phyloP scores from a whole-genome alignment of 2,113 vertebrate genomes.

The Pleuronectes platessa region DNA sequence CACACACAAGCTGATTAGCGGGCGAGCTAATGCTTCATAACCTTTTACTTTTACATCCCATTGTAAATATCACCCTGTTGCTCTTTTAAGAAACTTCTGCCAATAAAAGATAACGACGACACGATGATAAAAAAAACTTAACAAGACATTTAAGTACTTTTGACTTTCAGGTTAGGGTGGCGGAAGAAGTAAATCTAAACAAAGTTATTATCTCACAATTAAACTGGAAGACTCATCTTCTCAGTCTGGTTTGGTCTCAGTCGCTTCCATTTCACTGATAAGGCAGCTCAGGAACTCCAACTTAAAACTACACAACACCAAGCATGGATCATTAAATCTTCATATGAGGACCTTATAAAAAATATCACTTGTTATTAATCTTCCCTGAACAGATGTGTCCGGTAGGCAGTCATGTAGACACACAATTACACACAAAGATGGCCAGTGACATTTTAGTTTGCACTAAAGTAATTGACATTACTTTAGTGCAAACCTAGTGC shows the following conservation, averaged over 20 bases:
- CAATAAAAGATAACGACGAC: not conserved
- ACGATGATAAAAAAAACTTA: not conserved
- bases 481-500: slow-evolving; percentile 20
- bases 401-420: slow-evolving; percentile 35
- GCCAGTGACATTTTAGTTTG: slow-evolving; percentile 23
- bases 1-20: not conserved
- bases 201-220: not conserved
- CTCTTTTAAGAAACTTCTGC: not conserved
- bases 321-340: not conserved
- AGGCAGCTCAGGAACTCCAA: not conserved
- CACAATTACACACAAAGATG: slow-evolving; percentile 41
- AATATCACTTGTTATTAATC: slow-evolving; percentile 20
- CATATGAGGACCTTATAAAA: not conserved
- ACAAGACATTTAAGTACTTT: not conserved
- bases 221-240: not conserved
- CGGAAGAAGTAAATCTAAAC: not conserved
- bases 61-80: not conserved
- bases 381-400: slow-evolving; percentile 32
- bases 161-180: not conserved
- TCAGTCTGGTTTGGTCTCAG: not conserved
- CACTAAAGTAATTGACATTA: not conserved
- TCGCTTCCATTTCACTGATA: too few species aligned
- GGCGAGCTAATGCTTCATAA: not conserved
- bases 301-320: not conserved
- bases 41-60: not conserved